Evolutionary conservation across 2,113 vertebrate genomes (phyloP), one percentile per base, ranked within the genome.

Genomic region (Bujurquina vittata): DNA sequence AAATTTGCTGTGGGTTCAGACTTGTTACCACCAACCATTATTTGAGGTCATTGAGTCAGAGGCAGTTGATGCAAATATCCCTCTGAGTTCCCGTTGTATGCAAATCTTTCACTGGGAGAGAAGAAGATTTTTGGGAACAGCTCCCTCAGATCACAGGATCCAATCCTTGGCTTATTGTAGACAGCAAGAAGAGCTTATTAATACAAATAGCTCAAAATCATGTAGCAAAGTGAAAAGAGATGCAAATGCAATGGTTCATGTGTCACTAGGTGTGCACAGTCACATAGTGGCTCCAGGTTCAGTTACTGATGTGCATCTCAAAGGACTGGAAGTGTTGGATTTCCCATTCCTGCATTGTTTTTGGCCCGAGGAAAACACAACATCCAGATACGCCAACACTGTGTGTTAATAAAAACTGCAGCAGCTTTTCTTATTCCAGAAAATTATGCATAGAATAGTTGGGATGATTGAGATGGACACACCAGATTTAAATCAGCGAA

Each of bases 1-100:
- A 89, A 85, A 92, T 75, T 65, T 84, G 81, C 84, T 86, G 83
- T 89, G 77, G 62, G 77, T 85, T 87, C 46, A 73, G 82, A 80
- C 84, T 86, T 89, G 89, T 86, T 60, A 57, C 73, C 84, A 82
- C 85, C 79, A 74, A 73, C 43, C 60, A 54, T 17, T 54, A 60
- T 26, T 78, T 85, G 67, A 90, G 85, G 84, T 91, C 85, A 83
- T 5, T 7, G 69, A 84, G 86, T 75, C 77, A 80, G 49, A 78
- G 55, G 89, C 90, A 87, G 93, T 93, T 7, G 33, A 95, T 94
- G 94, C 93, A 96, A 96, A 96, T 94, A 22, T 81, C 55, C 33
- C 59, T 20, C 23, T 3, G 40, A 73, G 69, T 54, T 78, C 61
- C 80, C 57, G 84, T 90, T 78, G n/a, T 85, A 95, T 94, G 94